Percentiles rank a stretch among this genome's conserved stretches.
Evolutionary conservation across 2,888 invertebrate genomes (phyloP).

Genomic region (Drosophila sordidula): DNA sequence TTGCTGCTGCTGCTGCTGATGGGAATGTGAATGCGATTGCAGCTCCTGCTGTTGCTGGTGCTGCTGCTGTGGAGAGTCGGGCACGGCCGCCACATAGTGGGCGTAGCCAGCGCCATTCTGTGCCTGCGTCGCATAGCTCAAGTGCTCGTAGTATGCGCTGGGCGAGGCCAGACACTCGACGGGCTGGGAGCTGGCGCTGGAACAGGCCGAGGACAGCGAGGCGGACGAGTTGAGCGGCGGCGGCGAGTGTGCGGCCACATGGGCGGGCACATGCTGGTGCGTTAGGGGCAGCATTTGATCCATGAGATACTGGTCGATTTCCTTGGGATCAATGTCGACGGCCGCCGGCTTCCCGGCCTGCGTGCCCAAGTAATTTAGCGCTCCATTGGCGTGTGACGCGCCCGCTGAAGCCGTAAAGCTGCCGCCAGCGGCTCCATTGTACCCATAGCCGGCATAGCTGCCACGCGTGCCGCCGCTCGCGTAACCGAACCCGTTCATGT

Average conservation of each 20-base stretch:
- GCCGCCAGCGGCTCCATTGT: slow-evolving; percentile 22
- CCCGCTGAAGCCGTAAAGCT: slow-evolving; percentile 11
- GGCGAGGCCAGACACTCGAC: slow-evolving; percentile 58
- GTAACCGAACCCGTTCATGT: slow-evolving; percentile 58
- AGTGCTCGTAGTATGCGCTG: slow-evolving; percentile 65
- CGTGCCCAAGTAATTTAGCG: slow-evolving; percentile 83
- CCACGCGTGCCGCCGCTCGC: slow-evolving; percentile 31
- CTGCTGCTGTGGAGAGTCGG: slow-evolving; percentile 51
- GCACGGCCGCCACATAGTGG: slow-evolving; percentile 29
- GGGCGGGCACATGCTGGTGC: slow-evolving; percentile 49
- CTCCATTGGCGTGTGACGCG: slow-evolving; percentile 82
- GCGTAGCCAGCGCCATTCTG: slow-evolving; percentile 28
- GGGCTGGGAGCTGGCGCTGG: slow-evolving; percentile 72
- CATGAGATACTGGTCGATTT: slow-evolving; percentile 85
- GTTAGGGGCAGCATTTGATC: slow-evolving; percentile 82
- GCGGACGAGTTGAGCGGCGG: slow-evolving; percentile 74
- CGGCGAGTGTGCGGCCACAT: slow-evolving; percentile 55
- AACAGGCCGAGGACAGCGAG: slow-evolving; percentile 72
- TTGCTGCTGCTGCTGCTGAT: slow-evolving; percentile 36
- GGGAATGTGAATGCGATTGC: slow-evolving; percentile 1
- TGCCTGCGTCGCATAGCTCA: slow-evolving; percentile 48
- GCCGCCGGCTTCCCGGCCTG: slow-evolving; percentile 29
- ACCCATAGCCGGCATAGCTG: slow-evolving; percentile 35
- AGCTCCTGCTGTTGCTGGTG: slow-evolving; percentile 41
- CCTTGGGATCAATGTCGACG: slow-evolving; percentile 83